phyloP scores from a whole-genome alignment of 2,797 vertebrate genomes.

The Enteromius trimaculatus region DNA sequence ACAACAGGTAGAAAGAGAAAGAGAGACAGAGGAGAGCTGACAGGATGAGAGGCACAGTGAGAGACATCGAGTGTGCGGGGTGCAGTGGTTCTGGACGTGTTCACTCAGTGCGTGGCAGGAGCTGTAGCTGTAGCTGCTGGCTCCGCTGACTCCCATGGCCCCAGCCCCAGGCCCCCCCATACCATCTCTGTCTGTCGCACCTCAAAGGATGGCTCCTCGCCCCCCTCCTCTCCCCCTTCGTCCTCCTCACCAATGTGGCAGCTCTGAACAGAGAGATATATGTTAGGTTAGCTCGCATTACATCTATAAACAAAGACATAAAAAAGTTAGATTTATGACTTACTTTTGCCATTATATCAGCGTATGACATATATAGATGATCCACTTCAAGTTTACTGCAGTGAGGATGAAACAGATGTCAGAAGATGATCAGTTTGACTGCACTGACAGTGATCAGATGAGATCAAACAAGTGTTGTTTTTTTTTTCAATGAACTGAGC shows the following conservation, averaged over 20 bases:
- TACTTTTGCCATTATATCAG: conserved; percentile 98
- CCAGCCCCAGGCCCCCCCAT: conserved; percentile 81
- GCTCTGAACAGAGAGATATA: conserved; percentile 78
- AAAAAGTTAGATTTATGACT: conserved; percentile 25
- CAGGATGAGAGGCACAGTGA: conserved; percentile 50
- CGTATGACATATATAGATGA: conserved; percentile 93
- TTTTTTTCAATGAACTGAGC: background rate
- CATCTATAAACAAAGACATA: background rate
- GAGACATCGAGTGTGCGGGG: conserved; percentile 62
- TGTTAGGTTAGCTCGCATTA: background rate
- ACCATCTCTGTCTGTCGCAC: conserved; percentile 86
- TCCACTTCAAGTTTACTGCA: conserved; percentile 91
- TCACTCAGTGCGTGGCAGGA: conserved; percentile 69
- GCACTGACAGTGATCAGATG: background rate
- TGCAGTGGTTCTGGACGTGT: conserved; percentile 72
- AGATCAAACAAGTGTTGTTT: background rate
- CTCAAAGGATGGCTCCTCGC: conserved; percentile 87
- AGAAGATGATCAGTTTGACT: background rate
- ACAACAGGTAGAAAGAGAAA: conserved; percentile 66
- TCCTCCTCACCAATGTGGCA: conserved; percentile 90
- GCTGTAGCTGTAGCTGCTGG: conserved; percentile 64
- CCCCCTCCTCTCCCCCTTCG: conserved; percentile 81
- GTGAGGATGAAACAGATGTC: background rate
- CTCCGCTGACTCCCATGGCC: conserved; percentile 74
- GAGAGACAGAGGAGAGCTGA: conserved; percentile 62